Evolutionary conservation across 2,113 vertebrate species (phyloP), one percentile per base, ranked within the genome.

Genomic region (Ctenodactylus gundi): DNA sequence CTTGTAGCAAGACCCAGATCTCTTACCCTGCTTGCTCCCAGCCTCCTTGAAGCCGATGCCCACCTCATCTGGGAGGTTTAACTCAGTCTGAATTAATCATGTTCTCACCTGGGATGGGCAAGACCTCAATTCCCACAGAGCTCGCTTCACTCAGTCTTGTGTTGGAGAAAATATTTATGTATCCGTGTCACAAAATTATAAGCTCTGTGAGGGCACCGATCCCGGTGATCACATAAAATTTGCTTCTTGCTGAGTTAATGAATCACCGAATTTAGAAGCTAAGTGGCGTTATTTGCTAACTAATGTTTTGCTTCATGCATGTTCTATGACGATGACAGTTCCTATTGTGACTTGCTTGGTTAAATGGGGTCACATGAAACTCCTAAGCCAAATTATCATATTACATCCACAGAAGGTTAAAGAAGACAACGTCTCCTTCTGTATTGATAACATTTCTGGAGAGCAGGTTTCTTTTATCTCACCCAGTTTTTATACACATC

Each of bases 281-380:
- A 88, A 73, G 25, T 51, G 25, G 12, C 36, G 53, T 90, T 96
- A 34, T 86, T 94, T 65, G 67, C 60, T 89, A 95, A 84, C 95
- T 94, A 95, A 95, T 88, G 51, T 92, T 95, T 92, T 39, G 27
- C 68, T 78, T 95, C 88, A 85, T 90, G 53, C 83, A 53, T 23
- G 60, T n/a, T 76, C 64, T 72, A 20, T 20, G 39, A 55, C 11
- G 73, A 25, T 34, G 57, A 49, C 17, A 67, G 65, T 82, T 78
- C 57, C 72, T n/a, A 83, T 8, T 91, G 62, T 75, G 39, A 55
- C 39, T 34, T 78, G 39, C 2, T 41, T 76, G 91, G 94, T 92
- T 55, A 96, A 87, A 31, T 85, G 39, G 75, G 57, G 34, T 12
- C 49, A 87, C 46, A 44, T 53, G 72, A 92, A 85, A 23, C 72